Conservation (phyloP, 2,888 invertebrate species). For the Pediacus dermestoides region DNA sequence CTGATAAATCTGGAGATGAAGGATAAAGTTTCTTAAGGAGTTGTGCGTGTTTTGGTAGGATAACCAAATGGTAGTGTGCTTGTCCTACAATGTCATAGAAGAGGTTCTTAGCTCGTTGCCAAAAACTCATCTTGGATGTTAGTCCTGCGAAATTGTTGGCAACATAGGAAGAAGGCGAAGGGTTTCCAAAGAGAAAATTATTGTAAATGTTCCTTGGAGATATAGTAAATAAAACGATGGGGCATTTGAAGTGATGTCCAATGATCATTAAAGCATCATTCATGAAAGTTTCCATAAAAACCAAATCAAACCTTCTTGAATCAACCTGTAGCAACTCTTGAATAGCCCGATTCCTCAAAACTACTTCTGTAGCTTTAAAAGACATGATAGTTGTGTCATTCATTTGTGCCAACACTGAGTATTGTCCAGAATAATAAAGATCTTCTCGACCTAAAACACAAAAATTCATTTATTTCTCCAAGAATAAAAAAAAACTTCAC, state of each 20-base stretch:
- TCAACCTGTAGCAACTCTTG: no score
- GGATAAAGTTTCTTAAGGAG: constrained; percentile 29
- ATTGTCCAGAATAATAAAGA: no score
- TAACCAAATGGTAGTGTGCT: constrained; percentile 22
- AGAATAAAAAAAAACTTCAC: no score
- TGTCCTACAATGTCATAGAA: constrained; percentile 29
- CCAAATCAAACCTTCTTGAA: constrained; percentile 47
- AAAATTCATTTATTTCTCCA: no score
- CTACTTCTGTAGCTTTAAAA: no score
- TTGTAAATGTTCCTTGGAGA: constrained; percentile 50
- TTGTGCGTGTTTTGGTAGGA: constrained; percentile 26
- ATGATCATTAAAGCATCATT: constrained; percentile 51
- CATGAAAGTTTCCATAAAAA: constrained; percentile 51
- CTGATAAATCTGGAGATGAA: constrained; percentile 23
- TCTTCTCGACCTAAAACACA: no score
- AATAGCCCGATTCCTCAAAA: no score
- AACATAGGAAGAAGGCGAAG: constrained; percentile 52
- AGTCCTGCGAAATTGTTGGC: constrained; percentile 50
- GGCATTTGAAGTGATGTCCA: constrained; percentile 43
- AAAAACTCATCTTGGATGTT: constrained; percentile 52
- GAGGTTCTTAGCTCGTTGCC: constrained; percentile 55
- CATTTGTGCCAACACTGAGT: no score
- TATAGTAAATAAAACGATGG: constrained; percentile 46
- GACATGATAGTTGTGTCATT: no score
- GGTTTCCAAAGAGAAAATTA: constrained; percentile 51